phyloP scores from a whole-genome alignment of 2,113 vertebrate genomes.

The Gracilinanus agilis region DNA sequence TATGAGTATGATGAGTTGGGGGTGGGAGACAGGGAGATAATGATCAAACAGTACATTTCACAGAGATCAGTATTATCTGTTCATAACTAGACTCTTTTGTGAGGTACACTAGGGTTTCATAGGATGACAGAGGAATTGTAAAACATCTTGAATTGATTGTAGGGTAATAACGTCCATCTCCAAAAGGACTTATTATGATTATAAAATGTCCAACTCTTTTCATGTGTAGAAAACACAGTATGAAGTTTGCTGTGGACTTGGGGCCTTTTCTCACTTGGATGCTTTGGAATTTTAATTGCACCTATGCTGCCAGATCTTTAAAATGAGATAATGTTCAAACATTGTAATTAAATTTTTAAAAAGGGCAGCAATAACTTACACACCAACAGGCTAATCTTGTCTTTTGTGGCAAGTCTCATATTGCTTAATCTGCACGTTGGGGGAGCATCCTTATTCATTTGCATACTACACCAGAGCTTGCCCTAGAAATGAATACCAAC shows the following conservation, averaged over 20 bases:
- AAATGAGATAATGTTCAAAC: conserved; percentile 75
- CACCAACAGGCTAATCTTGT: conserved; percentile 42
- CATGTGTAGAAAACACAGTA: conserved; percentile 58
- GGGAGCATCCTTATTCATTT: conserved; percentile 33
- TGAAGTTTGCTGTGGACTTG: conserved; percentile 67
- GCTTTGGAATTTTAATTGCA: conserved; percentile 74
- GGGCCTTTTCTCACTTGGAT: conserved; percentile 65
- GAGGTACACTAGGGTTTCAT: conserved; percentile 3
- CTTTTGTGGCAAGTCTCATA: conserved; percentile 28
- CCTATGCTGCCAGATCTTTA: conserved; percentile 58
- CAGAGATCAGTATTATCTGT: conserved; percentile 14
- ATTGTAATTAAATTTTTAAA: conserved; percentile 67
- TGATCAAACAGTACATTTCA: not conserved
- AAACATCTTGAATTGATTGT: conserved; percentile 62
- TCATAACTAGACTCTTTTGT: conserved; percentile 29
- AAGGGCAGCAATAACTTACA: conserved; percentile 66
- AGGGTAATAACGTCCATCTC: conserved; percentile 64
- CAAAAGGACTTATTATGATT: conserved; percentile 64
- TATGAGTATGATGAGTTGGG: conserved; percentile 34
- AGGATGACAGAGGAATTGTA: conserved; percentile 54
- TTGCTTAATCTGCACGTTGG: not conserved
- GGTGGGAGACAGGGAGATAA: conserved; percentile 21
- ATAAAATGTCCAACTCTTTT: conserved; percentile 73
- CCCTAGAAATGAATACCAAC: conserved; percentile 15
- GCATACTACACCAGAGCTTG: conserved; percentile 1